Percentiles rank a stretch among this genome's conserved stretches.
Conservation (phyloP, 2,113 vertebrate genomes). For the Formicarius rufipectus region DNA sequence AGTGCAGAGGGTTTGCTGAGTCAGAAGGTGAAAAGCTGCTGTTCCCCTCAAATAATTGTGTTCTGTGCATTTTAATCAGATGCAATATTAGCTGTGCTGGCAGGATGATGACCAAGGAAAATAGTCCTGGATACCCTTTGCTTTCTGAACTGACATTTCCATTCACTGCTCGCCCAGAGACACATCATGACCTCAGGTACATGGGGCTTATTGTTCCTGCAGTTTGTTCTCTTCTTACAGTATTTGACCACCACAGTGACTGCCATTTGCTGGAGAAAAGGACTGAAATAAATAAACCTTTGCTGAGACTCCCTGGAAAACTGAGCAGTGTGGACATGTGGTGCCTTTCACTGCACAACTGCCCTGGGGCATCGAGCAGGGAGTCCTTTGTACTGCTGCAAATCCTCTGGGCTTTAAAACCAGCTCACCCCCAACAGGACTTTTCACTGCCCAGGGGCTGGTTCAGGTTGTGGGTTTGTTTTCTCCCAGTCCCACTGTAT, state of each 20-base stretch:
- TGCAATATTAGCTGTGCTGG: neutral
- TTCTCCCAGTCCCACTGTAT: neutral
- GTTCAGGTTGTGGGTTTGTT: neutral
- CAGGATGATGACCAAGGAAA: neutral
- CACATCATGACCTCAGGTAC: neutral
- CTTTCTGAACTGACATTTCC: neutral
- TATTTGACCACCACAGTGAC: neutral
- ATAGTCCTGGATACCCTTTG: neutral
- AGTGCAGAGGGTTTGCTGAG: neutral
- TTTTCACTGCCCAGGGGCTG: neutral
- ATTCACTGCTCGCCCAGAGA: neutral
- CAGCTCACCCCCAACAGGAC: neutral
- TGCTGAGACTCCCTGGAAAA: neutral
- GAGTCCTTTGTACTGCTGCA: neutral
- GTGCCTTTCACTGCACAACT: neutral
- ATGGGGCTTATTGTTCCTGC: neutral
- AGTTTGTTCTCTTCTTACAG: neutral
- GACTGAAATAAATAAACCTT: neutral
- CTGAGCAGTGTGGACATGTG: fast-evolving
- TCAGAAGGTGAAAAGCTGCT: neutral
- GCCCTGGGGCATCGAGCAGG: fast-evolving
- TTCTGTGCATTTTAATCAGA: neutral
- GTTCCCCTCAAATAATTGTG: neutral
- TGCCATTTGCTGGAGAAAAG: neutral
- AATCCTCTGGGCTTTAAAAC: neutral